Evolutionary conservation across 2,888 invertebrate species (phyloP).

Genomic region (Ophion obscuratus): DNA sequence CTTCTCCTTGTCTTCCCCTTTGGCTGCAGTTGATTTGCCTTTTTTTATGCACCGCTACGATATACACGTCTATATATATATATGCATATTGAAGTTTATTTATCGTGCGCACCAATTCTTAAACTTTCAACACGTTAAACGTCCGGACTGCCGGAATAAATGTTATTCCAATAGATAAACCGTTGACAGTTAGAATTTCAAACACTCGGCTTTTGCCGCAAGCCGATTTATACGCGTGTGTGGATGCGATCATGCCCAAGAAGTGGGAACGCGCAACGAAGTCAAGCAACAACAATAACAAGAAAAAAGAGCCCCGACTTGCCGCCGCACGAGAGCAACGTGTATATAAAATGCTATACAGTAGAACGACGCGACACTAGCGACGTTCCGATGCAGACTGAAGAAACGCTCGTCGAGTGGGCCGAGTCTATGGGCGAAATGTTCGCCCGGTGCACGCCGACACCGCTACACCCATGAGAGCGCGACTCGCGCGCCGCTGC

Average conservation of each 20-base stretch:
- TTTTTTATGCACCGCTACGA: neutral
- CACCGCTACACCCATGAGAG: conserved; percentile 26
- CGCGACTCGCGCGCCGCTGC: conserved; percentile 46
- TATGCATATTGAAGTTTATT: conserved; percentile 14
- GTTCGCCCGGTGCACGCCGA: conserved; percentile 51
- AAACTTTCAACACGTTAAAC: conserved; percentile 13
- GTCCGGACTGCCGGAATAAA: conserved; percentile 12
- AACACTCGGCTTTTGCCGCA: neutral
- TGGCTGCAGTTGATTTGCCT: neutral
- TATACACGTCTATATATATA: neutral
- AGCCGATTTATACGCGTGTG: neutral
- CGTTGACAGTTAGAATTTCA: conserved; percentile 1
- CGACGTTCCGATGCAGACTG: conserved; percentile 80
- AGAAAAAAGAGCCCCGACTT: conserved; percentile 57
- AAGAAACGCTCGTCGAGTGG: conserved; percentile 73
- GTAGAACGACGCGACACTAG: conserved; percentile 74
- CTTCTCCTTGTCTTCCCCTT: conserved; percentile 1
- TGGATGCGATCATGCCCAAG: neutral
- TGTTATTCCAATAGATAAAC: neutral
- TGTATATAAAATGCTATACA: conserved; percentile 25
- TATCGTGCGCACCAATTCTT: conserved; percentile 52
- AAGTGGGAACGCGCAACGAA: neutral
- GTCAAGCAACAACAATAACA: conserved; percentile 1
- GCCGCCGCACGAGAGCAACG: conserved; percentile 58
- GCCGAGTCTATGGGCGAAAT: conserved; percentile 64